phyloP scores from a whole-genome alignment of 2,888 invertebrate species.

The Erebia epiphron region DNA sequence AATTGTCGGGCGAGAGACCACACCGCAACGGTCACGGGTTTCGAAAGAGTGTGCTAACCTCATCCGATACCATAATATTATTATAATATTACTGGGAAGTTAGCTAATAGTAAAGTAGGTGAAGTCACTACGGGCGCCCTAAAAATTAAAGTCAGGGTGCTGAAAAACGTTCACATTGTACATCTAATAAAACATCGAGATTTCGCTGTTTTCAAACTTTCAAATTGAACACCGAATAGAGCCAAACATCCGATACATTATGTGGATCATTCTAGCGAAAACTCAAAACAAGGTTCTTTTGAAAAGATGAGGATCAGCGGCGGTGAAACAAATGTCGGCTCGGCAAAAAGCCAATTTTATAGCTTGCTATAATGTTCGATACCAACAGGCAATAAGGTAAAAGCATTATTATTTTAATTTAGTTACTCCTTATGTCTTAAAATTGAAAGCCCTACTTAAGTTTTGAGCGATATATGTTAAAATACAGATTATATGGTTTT shows the following conservation, averaged over 20 bases:
- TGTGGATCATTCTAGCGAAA: neutral
- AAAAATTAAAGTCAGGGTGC: neutral
- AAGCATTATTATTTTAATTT: neutral
- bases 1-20: slow-evolving; percentile 68
- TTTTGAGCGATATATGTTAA: slow-evolving; percentile 1
- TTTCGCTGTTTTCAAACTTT: neutral
- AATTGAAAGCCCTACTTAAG: neutral
- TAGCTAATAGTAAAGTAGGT: neutral
- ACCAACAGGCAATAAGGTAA: neutral
- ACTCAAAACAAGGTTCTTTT: no score
- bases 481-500: neutral
- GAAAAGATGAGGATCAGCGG: neutral
- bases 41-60: slow-evolving; percentile 42
- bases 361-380: neutral
- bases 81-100: neutral
- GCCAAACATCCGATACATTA: neutral
- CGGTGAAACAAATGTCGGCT: neutral
- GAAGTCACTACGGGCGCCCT: neutral
- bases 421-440: neutral
- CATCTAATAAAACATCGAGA: neutral
- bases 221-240: neutral
- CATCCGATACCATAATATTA: slow-evolving; percentile 10
- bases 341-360: neutral
- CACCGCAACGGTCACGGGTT: slow-evolving; percentile 56
- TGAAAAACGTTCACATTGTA: neutral